Percentiles rank a stretch among this genome's conserved stretches.
Conservation (phyloP, 2,888 invertebrate species). For the Proisotoma minuta region DNA sequence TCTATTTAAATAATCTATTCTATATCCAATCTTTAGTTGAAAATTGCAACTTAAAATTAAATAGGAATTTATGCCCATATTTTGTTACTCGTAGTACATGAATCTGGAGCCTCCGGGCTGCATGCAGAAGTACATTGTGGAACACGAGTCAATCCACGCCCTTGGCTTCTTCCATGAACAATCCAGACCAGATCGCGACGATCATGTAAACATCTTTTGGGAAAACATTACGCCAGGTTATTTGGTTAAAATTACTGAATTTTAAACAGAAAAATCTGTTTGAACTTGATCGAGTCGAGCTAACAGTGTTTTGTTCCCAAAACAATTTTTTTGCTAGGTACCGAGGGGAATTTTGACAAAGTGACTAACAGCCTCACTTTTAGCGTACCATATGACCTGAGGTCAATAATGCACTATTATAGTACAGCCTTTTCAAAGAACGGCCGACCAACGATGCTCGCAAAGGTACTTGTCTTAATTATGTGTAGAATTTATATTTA, state of each 20-base stretch:
- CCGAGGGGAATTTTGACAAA: not conserved
- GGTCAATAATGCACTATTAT: slow-evolving; percentile 32
- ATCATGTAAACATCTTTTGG: slow-evolving; percentile 27
- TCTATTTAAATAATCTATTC: not conserved
- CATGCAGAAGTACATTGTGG: slow-evolving; percentile 9
- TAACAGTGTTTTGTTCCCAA: no score
- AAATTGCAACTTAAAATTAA: no score
- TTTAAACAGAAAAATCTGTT: no score
- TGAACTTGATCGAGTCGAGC: no score
- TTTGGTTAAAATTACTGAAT: no score
- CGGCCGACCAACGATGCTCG: slow-evolving; percentile 23
- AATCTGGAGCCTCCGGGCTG: slow-evolving; percentile 11
- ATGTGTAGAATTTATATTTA: no score
- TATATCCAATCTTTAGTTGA: no score
- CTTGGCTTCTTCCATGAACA: slow-evolving; percentile 30
- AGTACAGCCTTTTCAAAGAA: slow-evolving; percentile 19
- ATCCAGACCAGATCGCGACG: slow-evolving; percentile 28
- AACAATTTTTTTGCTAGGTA: not conserved
- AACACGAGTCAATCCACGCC: slow-evolving; percentile 19
- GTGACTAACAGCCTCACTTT: slow-evolving; percentile 7
- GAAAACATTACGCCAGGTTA: slow-evolving; percentile 27
- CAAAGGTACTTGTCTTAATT: no score
- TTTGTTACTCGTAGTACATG: not conserved
- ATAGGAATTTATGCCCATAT: no score
- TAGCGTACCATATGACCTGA: slow-evolving; percentile 19